Conservation (phyloP, 2,797 vertebrate genomes). For the Chanos chanos region DNA sequence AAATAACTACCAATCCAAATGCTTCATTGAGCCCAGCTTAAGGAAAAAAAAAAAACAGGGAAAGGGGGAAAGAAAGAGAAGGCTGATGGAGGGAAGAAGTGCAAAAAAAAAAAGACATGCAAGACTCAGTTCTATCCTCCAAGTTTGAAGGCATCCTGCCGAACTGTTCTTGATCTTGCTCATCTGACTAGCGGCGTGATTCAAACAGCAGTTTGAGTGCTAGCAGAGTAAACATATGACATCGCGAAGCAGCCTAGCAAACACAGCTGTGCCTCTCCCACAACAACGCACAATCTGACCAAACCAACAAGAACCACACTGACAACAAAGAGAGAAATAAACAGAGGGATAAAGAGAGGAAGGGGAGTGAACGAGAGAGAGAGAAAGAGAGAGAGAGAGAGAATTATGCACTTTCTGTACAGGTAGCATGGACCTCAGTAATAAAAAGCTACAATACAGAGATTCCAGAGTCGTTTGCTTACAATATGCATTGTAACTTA, state of each 20-base stretch:
- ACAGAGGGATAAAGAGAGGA: conserved; percentile 21
- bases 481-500: no score
- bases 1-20: conserved; percentile 52
- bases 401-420: background rate
- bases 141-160: background rate
- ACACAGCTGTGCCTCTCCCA: no score
- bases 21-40: conserved; percentile 43
- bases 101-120: conserved; percentile 16
- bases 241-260: no score
- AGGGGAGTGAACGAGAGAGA: background rate
- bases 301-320: background rate
- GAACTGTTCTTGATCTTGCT: background rate
- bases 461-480: no score
- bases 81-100: conserved; percentile 13
- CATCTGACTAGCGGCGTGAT: no score
- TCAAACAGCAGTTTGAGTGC: no score
- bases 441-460: conserved; percentile 12
- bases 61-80: conserved; percentile 26
- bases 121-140: background rate
- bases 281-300: background rate
- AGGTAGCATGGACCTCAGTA: background rate
- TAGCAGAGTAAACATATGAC: no score
- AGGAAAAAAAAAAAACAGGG: conserved; percentile 45
- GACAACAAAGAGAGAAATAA: background rate
- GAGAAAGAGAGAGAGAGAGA: conserved; percentile 7